Evolutionary conservation across 2,113 vertebrate genomes (phyloP).

Genomic region (Malurus alboscapulatus): DNA sequence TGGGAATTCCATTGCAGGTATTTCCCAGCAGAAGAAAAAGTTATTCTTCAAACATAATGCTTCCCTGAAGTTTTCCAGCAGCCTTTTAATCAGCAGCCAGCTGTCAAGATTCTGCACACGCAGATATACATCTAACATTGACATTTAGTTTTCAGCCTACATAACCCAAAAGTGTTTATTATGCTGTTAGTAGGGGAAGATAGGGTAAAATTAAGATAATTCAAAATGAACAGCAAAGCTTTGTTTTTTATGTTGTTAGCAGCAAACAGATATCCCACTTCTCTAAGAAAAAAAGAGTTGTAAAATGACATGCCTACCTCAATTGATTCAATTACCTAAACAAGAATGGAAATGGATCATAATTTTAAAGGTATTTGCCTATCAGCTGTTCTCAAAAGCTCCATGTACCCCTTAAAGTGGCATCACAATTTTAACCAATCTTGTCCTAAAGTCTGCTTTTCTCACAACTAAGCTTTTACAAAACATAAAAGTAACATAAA

Average conservation of each 20-base stretch:
- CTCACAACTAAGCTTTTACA: not conserved
- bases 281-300: not conserved
- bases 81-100: conserved; percentile 42
- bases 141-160: conserved; percentile 28
- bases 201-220: not conserved
- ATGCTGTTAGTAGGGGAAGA: not conserved
- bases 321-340: not conserved
- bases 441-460: not conserved
- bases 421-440: not conserved
- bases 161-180: not conserved
- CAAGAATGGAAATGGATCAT: not conserved
- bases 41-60: conserved; percentile 57
- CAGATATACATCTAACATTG: not conserved
- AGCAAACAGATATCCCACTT: not conserved
- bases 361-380: not conserved
- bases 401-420: not conserved
- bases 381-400: not conserved
- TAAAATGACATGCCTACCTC: not conserved
- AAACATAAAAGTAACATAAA: not conserved
- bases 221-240: not conserved
- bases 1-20: conserved; percentile 32
- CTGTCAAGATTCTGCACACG: conserved; percentile 45
- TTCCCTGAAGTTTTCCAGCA: conserved; percentile 61
- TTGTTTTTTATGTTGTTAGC: not conserved
- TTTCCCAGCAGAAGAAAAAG: conserved; percentile 44